Percentiles rank a stretch among this genome's conserved stretches.
Conservation (phyloP, 2,797 vertebrate genomes). For the Thripadectes ignobilis region DNA sequence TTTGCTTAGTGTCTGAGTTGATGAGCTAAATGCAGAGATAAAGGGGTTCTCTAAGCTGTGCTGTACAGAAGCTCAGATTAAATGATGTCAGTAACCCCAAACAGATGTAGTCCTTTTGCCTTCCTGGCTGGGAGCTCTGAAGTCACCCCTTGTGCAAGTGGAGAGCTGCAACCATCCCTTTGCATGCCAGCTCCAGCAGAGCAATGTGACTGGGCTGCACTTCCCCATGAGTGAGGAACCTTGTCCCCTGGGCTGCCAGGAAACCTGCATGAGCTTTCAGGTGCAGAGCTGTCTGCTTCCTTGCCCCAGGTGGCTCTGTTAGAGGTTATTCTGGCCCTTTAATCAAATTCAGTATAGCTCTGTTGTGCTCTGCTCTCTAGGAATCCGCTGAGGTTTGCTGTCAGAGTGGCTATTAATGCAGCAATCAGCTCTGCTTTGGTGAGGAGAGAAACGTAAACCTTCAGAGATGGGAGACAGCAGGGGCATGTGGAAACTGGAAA, state of each 20-base stretch:
- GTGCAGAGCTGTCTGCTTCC: neutral
- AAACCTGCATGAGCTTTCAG: neutral
- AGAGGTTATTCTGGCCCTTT: slow-evolving; percentile 30
- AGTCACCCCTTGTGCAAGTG: neutral
- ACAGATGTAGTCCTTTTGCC: neutral
- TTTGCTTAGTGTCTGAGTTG: neutral
- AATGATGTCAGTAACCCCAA: neutral
- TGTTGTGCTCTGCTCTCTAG: slow-evolving; percentile 10
- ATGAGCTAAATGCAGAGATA: neutral
- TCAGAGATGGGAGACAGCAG: neutral
- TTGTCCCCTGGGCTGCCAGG: neutral
- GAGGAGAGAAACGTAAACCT: neutral
- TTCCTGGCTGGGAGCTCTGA: neutral
- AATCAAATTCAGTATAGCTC: neutral
- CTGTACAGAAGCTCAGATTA: neutral
- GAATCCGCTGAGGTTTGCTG: neutral
- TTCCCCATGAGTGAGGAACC: neutral
- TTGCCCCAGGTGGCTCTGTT: neutral
- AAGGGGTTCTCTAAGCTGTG: neutral
- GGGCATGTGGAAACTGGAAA: neutral
- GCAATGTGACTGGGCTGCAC: neutral
- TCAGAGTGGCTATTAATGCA: neutral
- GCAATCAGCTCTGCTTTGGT: neutral
- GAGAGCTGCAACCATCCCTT: neutral
- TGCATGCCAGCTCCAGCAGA: accelerated